Conservation (phyloP, 2,113 vertebrate species). For the Zapus hudsonius region DNA sequence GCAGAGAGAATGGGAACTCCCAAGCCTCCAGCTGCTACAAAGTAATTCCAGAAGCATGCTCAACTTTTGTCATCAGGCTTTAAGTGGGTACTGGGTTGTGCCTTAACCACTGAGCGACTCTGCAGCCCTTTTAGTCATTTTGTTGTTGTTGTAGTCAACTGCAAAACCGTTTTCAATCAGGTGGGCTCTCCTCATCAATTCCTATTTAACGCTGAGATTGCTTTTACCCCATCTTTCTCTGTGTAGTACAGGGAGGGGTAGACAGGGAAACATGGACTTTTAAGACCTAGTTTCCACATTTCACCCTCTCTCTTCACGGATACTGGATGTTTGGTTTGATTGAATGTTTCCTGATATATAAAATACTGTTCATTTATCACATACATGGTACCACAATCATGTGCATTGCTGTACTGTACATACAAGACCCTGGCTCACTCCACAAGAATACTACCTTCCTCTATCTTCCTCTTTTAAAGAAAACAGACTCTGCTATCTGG, state of each 20-base stretch:
- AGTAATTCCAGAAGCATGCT: too few species aligned
- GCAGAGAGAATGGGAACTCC: too few species aligned
- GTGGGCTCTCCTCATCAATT: not conserved
- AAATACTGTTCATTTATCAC: rapidly evolving
- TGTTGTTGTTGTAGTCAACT: too few species aligned
- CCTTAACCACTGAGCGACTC: too few species aligned
- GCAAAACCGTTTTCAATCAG: rapidly evolving
- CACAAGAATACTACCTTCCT: not conserved
- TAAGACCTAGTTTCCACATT: not conserved
- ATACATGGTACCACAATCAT: not conserved
- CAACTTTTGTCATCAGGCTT: too few species aligned
- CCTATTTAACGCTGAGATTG: not conserved
- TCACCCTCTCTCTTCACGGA: not conserved
- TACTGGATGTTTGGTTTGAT: not conserved
- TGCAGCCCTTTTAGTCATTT: not conserved
- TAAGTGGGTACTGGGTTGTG: too few species aligned
- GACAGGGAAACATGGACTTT: not conserved
- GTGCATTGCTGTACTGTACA: rapidly evolving
- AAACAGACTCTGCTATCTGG: not conserved
- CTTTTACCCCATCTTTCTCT: not conserved
- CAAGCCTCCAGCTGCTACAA: too few species aligned
- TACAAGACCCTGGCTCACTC: too few species aligned
- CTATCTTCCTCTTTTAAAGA: not conserved
- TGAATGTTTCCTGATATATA: not conserved
- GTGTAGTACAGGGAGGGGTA: rapidly evolving